Evolutionary conservation across 2,113 vertebrate genomes (phyloP), one percentile per base, ranked within the genome.

Genomic region (Periophthalmus modestus): DNA sequence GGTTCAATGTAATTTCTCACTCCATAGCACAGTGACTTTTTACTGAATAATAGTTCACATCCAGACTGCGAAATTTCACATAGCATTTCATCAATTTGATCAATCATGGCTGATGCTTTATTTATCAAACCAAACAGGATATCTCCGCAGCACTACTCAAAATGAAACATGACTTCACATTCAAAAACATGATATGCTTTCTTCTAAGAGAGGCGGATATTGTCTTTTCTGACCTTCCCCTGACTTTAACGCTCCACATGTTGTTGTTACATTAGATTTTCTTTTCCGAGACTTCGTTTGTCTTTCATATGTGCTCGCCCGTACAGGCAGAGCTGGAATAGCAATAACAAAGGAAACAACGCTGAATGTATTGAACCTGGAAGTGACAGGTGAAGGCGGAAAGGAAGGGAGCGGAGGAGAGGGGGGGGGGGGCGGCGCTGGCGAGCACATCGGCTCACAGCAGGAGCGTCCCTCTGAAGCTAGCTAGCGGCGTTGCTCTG

Each of bases 381-480:
- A 78, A 78, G 79, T 81, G 88, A 84, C 77, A 73, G 81, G 71
- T 69, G 65, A 75, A 72, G 67, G 46, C 16, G 48, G 46, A 67
- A 66, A 75, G 68, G 52, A 55, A 50, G 71, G 46, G 47, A 69
- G 24, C 47, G n/a, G n/a, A n/a, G n/a, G n/a, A n/a, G n/a, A n/a
- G n/a, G n/a, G n/a, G n/a, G n/a, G n/a, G n/a, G n/a, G n/a, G n/a
- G n/a, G n/a, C n/a, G n/a, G n/a, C n/a, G n/a, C n/a, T n/a, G n/a
- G n/a, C n/a, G 28, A 54, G 34, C 68, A 36, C 28, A 0, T n/a
- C 68, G 65, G 58, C 48, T 39, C 63, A 6, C 77, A 76, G 77
- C 69, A 33, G 75, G 73, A 70, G 69, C 50, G 5, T 16, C 9
- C 67, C 18, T 81, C 72, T 74, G 84, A 77, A 69, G 58, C 72